Conservation (phyloP, 2,888 invertebrate genomes). For the Drosophila merina region DNA sequence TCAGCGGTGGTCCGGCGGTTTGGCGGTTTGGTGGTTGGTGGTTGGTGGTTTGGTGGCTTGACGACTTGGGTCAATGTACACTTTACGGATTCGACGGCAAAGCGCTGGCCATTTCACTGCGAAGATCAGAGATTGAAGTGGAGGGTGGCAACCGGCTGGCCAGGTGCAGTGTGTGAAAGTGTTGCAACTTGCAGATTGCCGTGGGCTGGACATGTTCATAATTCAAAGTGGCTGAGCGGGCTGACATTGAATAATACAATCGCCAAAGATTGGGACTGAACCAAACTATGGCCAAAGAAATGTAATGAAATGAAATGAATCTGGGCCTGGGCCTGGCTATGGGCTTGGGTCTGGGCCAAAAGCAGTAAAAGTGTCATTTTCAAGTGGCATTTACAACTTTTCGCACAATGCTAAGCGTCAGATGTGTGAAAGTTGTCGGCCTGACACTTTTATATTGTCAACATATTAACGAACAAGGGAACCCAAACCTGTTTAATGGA, state of each 20-base stretch:
- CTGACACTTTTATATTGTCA: slow-evolving; percentile 72
- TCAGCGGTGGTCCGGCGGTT: neutral
- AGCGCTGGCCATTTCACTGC: slow-evolving; percentile 66
- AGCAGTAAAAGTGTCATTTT: slow-evolving; percentile 52
- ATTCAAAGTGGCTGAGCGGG: slow-evolving; percentile 43
- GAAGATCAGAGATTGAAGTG: slow-evolving; percentile 20
- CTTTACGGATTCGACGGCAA: slow-evolving; percentile 71
- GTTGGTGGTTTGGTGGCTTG: slow-evolving; percentile 51
- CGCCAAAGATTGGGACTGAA: slow-evolving; percentile 11
- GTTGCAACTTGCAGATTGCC: slow-evolving; percentile 56
- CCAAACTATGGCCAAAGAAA: neutral
- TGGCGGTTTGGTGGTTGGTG: slow-evolving; percentile 10
- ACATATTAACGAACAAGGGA: slow-evolving; percentile 61
- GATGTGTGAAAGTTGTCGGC: slow-evolving; percentile 77
- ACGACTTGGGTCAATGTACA: slow-evolving; percentile 73
- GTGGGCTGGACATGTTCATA: slow-evolving; percentile 26
- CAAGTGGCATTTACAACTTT: slow-evolving; percentile 44
- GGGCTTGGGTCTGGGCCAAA: slow-evolving; percentile 45
- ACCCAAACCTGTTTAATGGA: slow-evolving; percentile 51
- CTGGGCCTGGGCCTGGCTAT: slow-evolving; percentile 29
- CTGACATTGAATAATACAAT: slow-evolving; percentile 73
- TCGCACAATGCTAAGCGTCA: slow-evolving; percentile 38
- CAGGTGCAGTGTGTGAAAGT: slow-evolving; percentile 71
- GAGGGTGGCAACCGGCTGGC: slow-evolving; percentile 14
- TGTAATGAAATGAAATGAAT: neutral